phyloP scores from a whole-genome alignment of 2,113 vertebrate genomes.

The Sinocyclocheilus maitianheensis region DNA sequence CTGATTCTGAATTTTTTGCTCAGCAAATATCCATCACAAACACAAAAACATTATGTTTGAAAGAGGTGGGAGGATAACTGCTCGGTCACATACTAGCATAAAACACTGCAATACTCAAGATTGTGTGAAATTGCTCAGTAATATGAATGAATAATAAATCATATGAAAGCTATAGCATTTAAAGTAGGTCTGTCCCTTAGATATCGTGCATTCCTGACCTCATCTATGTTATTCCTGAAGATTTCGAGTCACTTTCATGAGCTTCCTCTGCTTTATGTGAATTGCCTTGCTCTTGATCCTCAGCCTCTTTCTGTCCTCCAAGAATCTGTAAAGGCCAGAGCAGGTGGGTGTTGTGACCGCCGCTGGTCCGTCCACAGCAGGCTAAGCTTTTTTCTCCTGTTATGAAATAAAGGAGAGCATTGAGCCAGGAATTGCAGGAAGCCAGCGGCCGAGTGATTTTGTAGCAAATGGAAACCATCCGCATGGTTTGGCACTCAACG shows the following conservation, averaged over 20 bases:
- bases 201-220: not conserved
- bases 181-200: not conserved
- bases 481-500: constrained; percentile 71
- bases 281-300: constrained; percentile 57
- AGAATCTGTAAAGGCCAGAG: constrained; percentile 73
- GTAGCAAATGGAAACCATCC: constrained; percentile 80
- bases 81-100: not conserved
- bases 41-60: not conserved
- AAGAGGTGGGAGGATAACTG: not conserved
- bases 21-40: too few relatives aligned
- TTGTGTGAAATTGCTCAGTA: not conserved
- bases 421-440: constrained; percentile 82
- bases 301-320: constrained; percentile 64
- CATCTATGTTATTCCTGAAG: constrained; percentile 35
- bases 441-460: constrained; percentile 81
- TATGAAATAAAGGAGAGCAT: constrained; percentile 81
- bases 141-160: constrained; percentile 9
- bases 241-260: constrained; percentile 35
- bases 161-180: constrained; percentile 7
- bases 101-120: not conserved
- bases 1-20: not conserved
- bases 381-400: constrained; percentile 74
- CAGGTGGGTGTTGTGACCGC: constrained; percentile 53
- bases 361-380: constrained; percentile 67
- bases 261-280: constrained; percentile 31